Conservation (phyloP, 2,797 vertebrate genomes). For the Heterohyrax brucei region DNA sequence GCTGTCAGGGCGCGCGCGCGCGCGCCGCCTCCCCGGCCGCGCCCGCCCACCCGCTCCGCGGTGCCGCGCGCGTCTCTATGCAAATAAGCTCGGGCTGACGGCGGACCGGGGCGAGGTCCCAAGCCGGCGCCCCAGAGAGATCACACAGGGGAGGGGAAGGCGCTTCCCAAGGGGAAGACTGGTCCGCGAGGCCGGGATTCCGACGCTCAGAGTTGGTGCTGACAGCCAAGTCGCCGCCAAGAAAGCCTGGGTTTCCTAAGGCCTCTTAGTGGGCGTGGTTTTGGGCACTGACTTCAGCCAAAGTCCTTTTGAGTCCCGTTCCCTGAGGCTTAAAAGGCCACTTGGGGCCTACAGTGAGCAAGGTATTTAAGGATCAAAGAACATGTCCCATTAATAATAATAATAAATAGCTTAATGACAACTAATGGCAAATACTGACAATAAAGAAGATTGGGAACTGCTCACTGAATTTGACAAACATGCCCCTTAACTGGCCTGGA, state of each 20-base stretch:
- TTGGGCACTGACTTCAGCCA: slow-evolving; percentile 42
- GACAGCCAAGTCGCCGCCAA: neutral
- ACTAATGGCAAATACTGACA: slow-evolving; percentile 46
- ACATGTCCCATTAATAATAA: slow-evolving; percentile 12
- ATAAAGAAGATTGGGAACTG: slow-evolving; percentile 4
- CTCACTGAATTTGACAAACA: slow-evolving; percentile 57
- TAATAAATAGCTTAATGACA: slow-evolving; percentile 39
- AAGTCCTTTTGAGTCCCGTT: slow-evolving; percentile 54
- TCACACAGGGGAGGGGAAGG: fast-evolving
- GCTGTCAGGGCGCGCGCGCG: slow-evolving; percentile 86
- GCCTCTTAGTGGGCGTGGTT: slow-evolving; percentile 82
- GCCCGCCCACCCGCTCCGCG: slow-evolving; percentile 67
- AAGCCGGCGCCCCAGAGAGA: too few relatives aligned
- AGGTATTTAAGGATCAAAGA: slow-evolving; percentile 68
- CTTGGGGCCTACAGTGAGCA: slow-evolving; percentile 60
- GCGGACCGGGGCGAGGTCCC: neutral
- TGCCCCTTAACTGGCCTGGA: neutral
- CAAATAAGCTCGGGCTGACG: neutral
- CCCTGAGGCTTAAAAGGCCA: slow-evolving; percentile 54
- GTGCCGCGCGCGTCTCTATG: fast-evolving
- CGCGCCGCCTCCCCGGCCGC: slow-evolving; percentile 85
- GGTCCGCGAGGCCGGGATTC: neutral
- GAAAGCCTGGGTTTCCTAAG: slow-evolving; percentile 67
- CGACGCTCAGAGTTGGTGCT: neutral
- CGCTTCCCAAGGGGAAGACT: neutral